These are phyloP conservation scores for Peromyscus nudipes DNA, from an alignment of 2,797 vertebrate genomes.

Conservation along the genomic window DNA sequence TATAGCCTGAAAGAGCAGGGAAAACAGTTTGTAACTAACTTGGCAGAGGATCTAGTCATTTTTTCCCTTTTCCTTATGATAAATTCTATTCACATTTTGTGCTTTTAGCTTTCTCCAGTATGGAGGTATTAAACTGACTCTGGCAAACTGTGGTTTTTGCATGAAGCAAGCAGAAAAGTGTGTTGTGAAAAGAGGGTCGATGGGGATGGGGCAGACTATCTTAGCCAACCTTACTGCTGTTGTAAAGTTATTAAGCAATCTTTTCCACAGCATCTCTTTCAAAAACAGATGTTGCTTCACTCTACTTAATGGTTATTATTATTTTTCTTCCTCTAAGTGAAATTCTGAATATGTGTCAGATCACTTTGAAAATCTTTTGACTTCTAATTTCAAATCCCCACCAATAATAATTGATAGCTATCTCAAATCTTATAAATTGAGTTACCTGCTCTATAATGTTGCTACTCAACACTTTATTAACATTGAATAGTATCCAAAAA, in stretches of 20 bases:
- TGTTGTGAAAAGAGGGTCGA: constrained; percentile 89
- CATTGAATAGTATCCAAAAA: constrained; percentile 60
- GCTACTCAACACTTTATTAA: not conserved
- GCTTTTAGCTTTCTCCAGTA: constrained; percentile 82
- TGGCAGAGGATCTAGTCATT: constrained; percentile 75
- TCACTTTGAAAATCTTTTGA: constrained; percentile 63
- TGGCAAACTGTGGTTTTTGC: constrained; percentile 88
- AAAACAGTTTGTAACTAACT: constrained; percentile 85
- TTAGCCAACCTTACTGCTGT: constrained; percentile 89
- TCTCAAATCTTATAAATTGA: constrained; percentile 35
- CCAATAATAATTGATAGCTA: constrained; percentile 43
- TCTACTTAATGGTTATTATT: constrained; percentile 81
- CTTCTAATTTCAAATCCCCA: constrained; percentile 70
- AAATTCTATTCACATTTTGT: constrained; percentile 70
- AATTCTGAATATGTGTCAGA: constrained; percentile 70
- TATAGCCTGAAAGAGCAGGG: constrained; percentile 82
- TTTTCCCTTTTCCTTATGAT: constrained; percentile 69
- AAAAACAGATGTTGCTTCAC: constrained; percentile 89
- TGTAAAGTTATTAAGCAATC: constrained; percentile 90
- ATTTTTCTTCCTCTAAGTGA: constrained; percentile 77
- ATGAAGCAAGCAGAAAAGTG: constrained; percentile 88
- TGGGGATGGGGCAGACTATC: constrained; percentile 86
- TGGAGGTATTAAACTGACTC: constrained; percentile 86
- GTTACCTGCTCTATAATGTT: constrained; percentile 27
- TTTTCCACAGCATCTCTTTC: constrained; percentile 88